These are phyloP conservation scores for Beris morrisii DNA, from an alignment of 2,888 invertebrate genomes.

Conservation along the genomic window DNA sequence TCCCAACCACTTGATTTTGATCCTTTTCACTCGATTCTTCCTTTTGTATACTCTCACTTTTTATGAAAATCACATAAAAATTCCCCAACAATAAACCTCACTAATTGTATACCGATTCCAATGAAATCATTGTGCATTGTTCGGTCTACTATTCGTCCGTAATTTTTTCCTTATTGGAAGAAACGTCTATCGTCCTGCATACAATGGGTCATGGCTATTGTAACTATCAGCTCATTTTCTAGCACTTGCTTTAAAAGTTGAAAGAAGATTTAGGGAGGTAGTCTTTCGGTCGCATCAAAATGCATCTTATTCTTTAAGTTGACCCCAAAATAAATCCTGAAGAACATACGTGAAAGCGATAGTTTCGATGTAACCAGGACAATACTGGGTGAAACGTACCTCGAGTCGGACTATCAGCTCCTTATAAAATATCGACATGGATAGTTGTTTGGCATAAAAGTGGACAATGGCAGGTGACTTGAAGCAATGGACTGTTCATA, in stretches of 20 bases:
- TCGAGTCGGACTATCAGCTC: no score
- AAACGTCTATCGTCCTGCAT: not conserved
- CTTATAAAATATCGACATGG: no score
- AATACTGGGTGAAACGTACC: not conserved
- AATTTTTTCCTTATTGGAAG: not conserved
- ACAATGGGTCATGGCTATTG: conserved; percentile 13
- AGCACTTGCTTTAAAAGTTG: not conserved
- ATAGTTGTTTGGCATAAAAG: no score
- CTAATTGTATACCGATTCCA: conserved; percentile 16
- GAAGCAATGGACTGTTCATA: not conserved
- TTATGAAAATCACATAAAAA: conserved; percentile 1
- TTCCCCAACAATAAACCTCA: conserved; percentile 1
- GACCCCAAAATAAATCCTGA: no score
- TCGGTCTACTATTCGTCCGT: not conserved
- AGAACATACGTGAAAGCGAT: no score
- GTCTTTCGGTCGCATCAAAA: no score
- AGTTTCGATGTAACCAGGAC: no score
- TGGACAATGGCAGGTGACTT: conserved; percentile 9
- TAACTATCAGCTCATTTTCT: conserved; percentile 15
- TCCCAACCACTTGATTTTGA: not conserved
- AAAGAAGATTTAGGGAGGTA: not conserved
- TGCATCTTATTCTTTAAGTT: no score
- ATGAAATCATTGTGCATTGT: conserved; percentile 1
- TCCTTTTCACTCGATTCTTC: conserved; percentile 2
- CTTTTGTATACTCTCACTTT: conserved; percentile 4